Conservation (phyloP, 2,888 invertebrate genomes). For the Thecocarcelia acutangulata region DNA sequence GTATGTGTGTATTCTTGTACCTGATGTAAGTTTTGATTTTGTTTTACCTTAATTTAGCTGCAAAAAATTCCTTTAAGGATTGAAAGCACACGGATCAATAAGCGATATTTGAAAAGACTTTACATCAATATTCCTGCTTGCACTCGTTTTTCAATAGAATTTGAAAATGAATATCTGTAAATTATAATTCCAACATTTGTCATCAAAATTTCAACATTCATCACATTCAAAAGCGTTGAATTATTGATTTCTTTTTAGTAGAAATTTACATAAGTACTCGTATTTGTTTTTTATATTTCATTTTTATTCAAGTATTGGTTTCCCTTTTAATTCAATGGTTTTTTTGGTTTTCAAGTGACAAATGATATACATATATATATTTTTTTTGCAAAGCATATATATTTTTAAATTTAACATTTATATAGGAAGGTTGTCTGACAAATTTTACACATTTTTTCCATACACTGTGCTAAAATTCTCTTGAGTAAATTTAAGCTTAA, state of each 20-base stretch:
- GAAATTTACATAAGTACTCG: slow-evolving; percentile 9
- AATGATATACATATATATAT: too few relatives aligned
- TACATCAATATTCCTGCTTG: too few relatives aligned
- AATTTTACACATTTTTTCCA: too few relatives aligned
- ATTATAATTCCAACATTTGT: slow-evolving; percentile 48
- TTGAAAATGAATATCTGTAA: slow-evolving; percentile 55
- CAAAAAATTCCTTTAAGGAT: background rate
- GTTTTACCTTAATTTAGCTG: background rate
- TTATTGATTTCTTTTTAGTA: slow-evolving; percentile 22
- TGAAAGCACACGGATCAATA: too few relatives aligned
- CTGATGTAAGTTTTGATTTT: background rate
- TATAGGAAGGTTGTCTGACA: too few relatives aligned
- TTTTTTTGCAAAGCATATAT: background rate
- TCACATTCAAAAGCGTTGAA: slow-evolving; percentile 45
- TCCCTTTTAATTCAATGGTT: slow-evolving; percentile 2
- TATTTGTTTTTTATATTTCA: background rate
- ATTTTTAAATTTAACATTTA: too few relatives aligned
- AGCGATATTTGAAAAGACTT: too few relatives aligned
- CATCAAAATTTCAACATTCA: slow-evolving; percentile 41
- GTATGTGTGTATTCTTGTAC: too few relatives aligned
- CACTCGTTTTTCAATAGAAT: slow-evolving; percentile 7
- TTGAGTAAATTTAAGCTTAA: too few relatives aligned
- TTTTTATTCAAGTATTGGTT: background rate
- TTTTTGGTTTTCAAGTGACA: slow-evolving; percentile 41
- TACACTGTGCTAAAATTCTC: too few relatives aligned